These are phyloP conservation scores for Buteo buteo DNA, from an alignment of 2,113 vertebrate species.

Conservation along the genomic window DNA sequence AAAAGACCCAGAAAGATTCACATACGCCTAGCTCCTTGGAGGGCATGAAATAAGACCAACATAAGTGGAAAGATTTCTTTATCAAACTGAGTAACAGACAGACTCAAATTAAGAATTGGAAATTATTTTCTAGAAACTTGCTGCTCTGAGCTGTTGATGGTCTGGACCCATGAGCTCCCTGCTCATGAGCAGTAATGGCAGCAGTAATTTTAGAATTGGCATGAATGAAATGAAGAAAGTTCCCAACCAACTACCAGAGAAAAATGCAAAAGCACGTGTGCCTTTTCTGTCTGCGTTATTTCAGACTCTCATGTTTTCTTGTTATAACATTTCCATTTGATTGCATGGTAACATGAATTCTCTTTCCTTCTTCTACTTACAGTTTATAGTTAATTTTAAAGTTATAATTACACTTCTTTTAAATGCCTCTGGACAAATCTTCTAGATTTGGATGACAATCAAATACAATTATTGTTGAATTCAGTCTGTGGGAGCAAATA, in stretches of 20 bases:
- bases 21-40: not conserved
- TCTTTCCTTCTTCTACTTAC: not conserved
- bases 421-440: not conserved
- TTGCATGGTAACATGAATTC: not conserved
- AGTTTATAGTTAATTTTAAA: not conserved
- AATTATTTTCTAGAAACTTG: not conserved
- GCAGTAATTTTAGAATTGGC: not conserved
- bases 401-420: not conserved
- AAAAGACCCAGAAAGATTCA: not conserved
- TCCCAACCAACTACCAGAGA: not conserved
- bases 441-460: not conserved
- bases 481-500: not conserved
- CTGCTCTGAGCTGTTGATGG: not conserved
- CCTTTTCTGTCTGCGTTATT: not conserved
- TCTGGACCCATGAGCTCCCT: not conserved
- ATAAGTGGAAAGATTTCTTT: not conserved
- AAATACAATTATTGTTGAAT: not conserved
- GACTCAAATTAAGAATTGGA: not conserved
- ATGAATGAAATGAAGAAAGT: not conserved
- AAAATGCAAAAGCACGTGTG: not conserved
- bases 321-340: not conserved
- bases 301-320: not conserved
- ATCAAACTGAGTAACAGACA: not conserved
- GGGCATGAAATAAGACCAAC: not conserved
- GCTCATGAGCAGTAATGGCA: not conserved